phyloP scores from a whole-genome alignment of 2,113 vertebrate species.

The Tragelaphus buxtoni region DNA sequence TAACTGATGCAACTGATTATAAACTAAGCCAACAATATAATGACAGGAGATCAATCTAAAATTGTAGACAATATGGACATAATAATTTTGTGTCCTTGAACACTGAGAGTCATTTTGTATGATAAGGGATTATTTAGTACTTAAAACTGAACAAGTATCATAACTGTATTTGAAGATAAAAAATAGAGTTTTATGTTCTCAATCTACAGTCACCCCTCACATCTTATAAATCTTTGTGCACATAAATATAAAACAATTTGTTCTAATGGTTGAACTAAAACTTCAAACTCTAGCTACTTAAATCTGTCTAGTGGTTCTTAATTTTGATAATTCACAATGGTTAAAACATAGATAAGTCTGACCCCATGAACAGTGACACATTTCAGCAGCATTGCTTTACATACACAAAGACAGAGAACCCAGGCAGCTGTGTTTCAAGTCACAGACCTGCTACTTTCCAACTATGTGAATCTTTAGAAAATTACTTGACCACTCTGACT shows the following conservation, averaged over 20 bases:
- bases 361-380: background rate
- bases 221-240: constrained; percentile 14
- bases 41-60: constrained; percentile 39
- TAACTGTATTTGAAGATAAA: constrained; percentile 13
- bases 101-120: background rate
- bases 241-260: background rate
- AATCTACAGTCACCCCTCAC: background rate
- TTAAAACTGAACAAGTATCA: background rate
- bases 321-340: background rate
- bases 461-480: background rate
- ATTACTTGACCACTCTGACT: background rate
- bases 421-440: background rate
- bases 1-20: background rate
- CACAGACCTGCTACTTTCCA: background rate
- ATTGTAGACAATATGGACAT: background rate
- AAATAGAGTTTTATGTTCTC: background rate
- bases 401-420: background rate
- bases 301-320: background rate
- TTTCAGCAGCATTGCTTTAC: background rate
- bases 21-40: constrained; percentile 13
- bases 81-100: constrained; percentile 20
- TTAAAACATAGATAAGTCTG: background rate
- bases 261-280: background rate
- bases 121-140: constrained; percentile 17
- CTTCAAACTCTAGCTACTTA: background rate